Evolutionary conservation across 2,888 invertebrate species (phyloP).

Genomic region (Epicampocera succincta): DNA sequence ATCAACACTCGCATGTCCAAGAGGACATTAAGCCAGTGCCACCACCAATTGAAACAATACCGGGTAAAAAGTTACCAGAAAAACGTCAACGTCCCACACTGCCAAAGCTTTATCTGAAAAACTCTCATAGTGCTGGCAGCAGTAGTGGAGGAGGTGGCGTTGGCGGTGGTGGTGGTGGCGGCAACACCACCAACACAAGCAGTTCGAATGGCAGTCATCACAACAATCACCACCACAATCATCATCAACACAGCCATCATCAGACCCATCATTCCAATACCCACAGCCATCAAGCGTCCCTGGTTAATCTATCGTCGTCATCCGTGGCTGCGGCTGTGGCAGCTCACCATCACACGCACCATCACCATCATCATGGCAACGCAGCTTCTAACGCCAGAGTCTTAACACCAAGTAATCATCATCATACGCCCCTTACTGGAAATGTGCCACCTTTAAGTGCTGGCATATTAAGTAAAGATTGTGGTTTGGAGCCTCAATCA

Average conservation of each 20-base stretch:
- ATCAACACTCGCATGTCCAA: conserved; percentile 84
- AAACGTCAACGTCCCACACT: conserved; percentile 88
- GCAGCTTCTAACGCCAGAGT: conserved; percentile 72
- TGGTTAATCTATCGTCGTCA: conserved; percentile 72
- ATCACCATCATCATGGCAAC: conserved; percentile 72
- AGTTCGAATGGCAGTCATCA: conserved; percentile 55
- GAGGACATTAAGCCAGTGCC: conserved; percentile 91
- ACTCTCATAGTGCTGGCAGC: conserved; percentile 76
- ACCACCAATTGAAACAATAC: conserved; percentile 95
- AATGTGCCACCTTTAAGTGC: conserved; percentile 84
- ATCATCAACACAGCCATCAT: conserved; percentile 66
- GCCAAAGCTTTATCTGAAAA: conserved; percentile 90
- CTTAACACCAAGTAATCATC: conserved; percentile 79
- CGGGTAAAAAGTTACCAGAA: conserved; percentile 90
- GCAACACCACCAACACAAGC: conserved; percentile 71
- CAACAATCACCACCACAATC: conserved; percentile 60
- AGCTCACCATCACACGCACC: conserved; percentile 72
- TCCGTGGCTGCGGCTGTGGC: conserved; percentile 73
- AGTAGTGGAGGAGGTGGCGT: conserved; percentile 77
- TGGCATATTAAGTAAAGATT: conserved; percentile 76
- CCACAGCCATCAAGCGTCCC: conserved; percentile 72
- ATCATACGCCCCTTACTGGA: conserved; percentile 78
- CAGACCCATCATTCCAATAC: conserved; percentile 49
- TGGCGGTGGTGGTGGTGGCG: conserved; percentile 75
- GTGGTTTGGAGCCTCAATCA: conserved; percentile 81